These are phyloP conservation scores for Aramus guarauna DNA, from an alignment of 2,113 vertebrate species.

Conservation along the genomic window DNA sequence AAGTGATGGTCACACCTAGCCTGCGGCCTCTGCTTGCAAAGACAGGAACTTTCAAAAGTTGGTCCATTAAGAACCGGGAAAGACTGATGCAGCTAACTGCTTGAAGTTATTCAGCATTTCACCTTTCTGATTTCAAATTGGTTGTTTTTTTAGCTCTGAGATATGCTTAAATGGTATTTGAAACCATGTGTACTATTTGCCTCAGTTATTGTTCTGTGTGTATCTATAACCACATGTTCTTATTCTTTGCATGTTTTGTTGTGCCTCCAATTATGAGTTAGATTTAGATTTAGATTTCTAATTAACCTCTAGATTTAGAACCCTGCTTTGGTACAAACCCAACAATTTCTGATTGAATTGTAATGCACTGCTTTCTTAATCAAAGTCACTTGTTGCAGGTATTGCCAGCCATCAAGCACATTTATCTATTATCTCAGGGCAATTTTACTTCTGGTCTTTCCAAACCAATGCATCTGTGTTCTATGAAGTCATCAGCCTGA, in stretches of 20 bases:
- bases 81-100: background rate
- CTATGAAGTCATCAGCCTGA: background rate
- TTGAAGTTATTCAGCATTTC: background rate
- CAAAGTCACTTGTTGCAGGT: background rate
- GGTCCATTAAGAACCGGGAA: background rate
- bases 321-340: background rate
- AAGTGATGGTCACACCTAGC: background rate
- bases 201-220: background rate
- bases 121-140: background rate
- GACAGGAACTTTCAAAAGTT: background rate
- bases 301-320: background rate
- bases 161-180: background rate
- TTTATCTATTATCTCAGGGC: background rate
- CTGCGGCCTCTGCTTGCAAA: fast-evolving
- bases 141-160: background rate
- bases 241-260: background rate
- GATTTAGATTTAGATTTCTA: background rate
- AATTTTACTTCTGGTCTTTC: background rate
- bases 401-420: background rate
- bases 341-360: background rate
- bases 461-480: background rate
- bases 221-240: background rate
- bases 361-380: background rate
- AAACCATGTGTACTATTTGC: background rate
- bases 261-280: background rate